Percentiles rank a stretch among this genome's conserved stretches.
These are phyloP conservation scores for Drosophila seclusa DNA, from an alignment of 2,888 invertebrate genomes.

Conservation along the genomic window DNA sequence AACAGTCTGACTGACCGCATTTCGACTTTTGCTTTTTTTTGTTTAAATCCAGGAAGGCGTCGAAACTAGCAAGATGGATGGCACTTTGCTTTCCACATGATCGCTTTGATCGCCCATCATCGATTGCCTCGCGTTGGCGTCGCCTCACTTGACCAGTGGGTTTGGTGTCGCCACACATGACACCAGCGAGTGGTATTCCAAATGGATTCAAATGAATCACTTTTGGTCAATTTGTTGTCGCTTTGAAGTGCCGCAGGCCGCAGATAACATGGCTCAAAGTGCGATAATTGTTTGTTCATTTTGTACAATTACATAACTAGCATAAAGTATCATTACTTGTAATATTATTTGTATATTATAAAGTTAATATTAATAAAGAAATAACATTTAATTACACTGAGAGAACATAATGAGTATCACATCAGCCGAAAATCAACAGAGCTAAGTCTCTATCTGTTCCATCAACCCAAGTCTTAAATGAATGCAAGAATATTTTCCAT, in stretches of 20 bases:
- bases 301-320: background rate
- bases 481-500: no score
- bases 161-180: conserved; percentile 23
- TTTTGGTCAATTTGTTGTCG: conserved; percentile 15
- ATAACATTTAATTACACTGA: background rate
- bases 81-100: conserved; percentile 26
- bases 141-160: conserved; percentile 39
- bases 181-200: conserved; percentile 15
- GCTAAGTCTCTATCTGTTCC: background rate
- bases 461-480: background rate
- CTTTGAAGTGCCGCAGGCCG: conserved; percentile 34
- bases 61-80: conserved; percentile 73
- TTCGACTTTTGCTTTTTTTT: conserved; percentile 24
- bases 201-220: conserved; percentile 34
- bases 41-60: conserved; percentile 53
- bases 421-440: background rate
- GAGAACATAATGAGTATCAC: background rate
- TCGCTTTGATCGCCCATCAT: conserved; percentile 37
- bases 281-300: background rate
- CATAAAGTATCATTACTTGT: background rate
- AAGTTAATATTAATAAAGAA: background rate
- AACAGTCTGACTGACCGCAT: conserved; percentile 26
- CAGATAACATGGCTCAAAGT: conserved; percentile 2
- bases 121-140: conserved; percentile 34
- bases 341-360: background rate